These are phyloP conservation scores for Diuraphis noxia DNA, from an alignment of 1,140 invertebrate species.

Conservation along the genomic window DNA sequence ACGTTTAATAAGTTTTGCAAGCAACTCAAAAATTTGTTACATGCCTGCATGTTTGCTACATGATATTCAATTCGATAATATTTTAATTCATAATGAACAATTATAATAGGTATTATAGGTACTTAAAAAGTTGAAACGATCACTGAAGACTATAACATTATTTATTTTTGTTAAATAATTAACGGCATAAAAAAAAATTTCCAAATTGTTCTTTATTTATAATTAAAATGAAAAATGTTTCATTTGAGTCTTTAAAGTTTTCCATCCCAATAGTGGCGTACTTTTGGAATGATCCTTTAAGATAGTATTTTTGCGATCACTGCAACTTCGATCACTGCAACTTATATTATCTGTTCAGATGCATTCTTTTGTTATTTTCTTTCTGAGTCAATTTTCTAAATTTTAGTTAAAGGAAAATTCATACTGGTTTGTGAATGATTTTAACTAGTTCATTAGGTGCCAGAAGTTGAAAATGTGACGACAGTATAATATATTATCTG, in stretches of 20 bases:
- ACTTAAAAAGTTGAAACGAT: no score
- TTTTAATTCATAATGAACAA: neutral
- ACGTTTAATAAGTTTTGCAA: no score
- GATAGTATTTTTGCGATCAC: neutral
- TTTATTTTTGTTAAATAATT: neutral
- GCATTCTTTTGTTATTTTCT: neutral
- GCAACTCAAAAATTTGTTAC: neutral
- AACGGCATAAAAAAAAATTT: neutral
- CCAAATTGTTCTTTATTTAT: neutral
- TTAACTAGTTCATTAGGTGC: neutral
- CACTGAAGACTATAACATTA: neutral
- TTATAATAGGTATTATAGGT: neutral
- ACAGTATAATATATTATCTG: neutral
- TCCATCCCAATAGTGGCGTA: neutral
- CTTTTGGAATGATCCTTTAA: neutral
- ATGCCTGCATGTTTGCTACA: neutral
- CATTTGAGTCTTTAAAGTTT: neutral
- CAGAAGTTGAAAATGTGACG: neutral
- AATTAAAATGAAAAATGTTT: neutral
- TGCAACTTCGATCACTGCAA: no score
- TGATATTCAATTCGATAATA: neutral
- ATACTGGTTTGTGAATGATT: neutral
- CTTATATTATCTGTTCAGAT: neutral
- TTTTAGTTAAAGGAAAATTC: neutral
- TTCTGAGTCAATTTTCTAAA: neutral